Percentiles rank a stretch among this genome's conserved stretches.
Conservation (phyloP, 2,888 invertebrate genomes). For the Spicauda simplicius region DNA sequence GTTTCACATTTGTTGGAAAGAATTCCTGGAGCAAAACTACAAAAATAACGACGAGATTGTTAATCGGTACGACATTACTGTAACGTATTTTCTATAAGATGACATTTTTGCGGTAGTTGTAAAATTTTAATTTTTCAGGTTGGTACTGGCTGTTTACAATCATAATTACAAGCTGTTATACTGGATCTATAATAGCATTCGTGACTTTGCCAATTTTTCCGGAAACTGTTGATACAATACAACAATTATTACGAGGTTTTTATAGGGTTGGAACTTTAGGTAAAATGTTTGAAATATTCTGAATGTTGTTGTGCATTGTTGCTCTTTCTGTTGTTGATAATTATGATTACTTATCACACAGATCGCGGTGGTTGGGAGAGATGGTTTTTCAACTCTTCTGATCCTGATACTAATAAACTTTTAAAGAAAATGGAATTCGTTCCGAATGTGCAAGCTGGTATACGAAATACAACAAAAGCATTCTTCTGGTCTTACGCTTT, state of each 20-base stretch:
- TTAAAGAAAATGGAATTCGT: constrained; percentile 88
- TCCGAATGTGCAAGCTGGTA: constrained; percentile 86
- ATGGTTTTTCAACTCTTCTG: constrained; percentile 90
- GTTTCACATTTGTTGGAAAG: constrained; percentile 88
- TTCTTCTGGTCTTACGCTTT: constrained; percentile 93
- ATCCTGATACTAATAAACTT: constrained; percentile 85
- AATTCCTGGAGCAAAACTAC: constrained; percentile 89
- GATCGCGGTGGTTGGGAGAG: constrained; percentile 91
- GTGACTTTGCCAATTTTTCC: constrained; percentile 92
- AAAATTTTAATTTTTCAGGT: constrained; percentile 67
- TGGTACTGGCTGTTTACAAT: constrained; percentile 95
- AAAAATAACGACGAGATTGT: constrained; percentile 88
- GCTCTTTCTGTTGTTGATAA: too few relatives aligned
- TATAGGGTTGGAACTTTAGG: constrained; percentile 90
- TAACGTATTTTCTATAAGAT: too few relatives aligned
- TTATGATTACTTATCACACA: constrained; percentile 48
- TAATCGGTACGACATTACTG: constrained; percentile 85
- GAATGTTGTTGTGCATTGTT: background rate
- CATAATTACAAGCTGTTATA: constrained; percentile 93
- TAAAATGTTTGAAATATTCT: constrained; percentile 52
- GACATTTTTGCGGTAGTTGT: too few relatives aligned
- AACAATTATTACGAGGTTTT: constrained; percentile 87
- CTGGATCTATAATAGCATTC: constrained; percentile 93
- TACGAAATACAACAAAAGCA: constrained; percentile 89
- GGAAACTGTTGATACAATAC: constrained; percentile 88